Evolutionary conservation across 2,113 vertebrate genomes (phyloP), one percentile per base, ranked within the genome.

Genomic region (Xiphophorus hellerii): DNA sequence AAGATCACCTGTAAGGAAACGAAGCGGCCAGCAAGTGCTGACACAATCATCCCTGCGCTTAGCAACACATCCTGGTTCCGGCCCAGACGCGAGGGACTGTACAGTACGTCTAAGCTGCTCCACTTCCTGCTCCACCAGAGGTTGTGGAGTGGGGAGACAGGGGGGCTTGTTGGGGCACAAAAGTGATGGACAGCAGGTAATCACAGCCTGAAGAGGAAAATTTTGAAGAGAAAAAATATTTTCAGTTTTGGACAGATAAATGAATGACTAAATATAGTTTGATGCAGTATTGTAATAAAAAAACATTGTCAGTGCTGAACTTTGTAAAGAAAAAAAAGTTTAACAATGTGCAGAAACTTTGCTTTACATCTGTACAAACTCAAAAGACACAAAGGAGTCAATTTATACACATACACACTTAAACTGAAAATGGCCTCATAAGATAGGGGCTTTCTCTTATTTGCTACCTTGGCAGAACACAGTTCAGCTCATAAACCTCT

Each of bases 1-100:
- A 89, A 92, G 92, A 93, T 95, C 94, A 95, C 94, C 94, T 95
- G 94, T 94, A 94, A 94, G 94, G 93, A 95, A 94, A 93, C 89
- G 78, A 79, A 89, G 90, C 87, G 89, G 88, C 88, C 88, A 88
- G 92, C 92, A 92, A 93, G 92, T 93, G 94, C 93, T 94, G 94
- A 94, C 94, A 93, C 93, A 92, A 92, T 92, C 94, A 93, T 92
- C 90, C 86, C 92, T 74, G 92, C 80, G 88, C 92, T 91, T 91
- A 93, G 92, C 92, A 93, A 92, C 93, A 93, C 93, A 95, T 94
- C 94, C 93, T 94, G 92, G 91, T 91, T 92, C 88, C 90, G 93
- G 93, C 88, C 89, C 90, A 93, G 93, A 93, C 93, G 90, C 90
- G 85, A 90, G 90, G 91, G 90, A 92, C 92, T 30, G 78, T 92